Conservation (phyloP, 2,113 vertebrate species). For the Benitochromis conjunctus region DNA sequence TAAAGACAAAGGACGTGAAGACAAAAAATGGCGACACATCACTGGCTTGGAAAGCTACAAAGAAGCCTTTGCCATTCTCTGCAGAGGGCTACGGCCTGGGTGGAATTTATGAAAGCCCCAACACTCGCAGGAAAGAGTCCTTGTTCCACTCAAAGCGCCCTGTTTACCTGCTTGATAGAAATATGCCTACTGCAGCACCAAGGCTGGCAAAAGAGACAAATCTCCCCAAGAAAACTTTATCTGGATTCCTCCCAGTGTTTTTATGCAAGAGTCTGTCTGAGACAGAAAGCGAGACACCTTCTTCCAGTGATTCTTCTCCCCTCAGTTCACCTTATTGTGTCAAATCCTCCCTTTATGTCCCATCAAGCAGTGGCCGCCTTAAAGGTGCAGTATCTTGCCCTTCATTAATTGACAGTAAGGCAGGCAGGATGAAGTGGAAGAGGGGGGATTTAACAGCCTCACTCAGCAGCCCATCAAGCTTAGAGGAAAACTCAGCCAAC, state of each 20-base stretch:
- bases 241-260: constrained; percentile 11
- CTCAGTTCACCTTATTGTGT: constrained; percentile 29
- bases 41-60: not conserved
- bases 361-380: constrained; percentile 1
- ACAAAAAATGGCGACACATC: not conserved
- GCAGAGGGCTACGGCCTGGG: constrained; percentile 58
- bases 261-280: constrained; percentile 37
- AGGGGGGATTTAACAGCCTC: not conserved
- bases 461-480: not conserved
- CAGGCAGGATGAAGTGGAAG: not conserved
- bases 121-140: constrained; percentile 76
- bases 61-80: constrained; percentile 49
- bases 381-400: constrained; percentile 43
- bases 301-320: constrained; percentile 63
- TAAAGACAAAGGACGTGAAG: not conserved
- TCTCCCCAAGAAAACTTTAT: not conserved
- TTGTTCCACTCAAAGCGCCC: constrained; percentile 65
- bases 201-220: not conserved
- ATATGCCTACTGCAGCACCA: not conserved
- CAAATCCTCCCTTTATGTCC: constrained; percentile 4
- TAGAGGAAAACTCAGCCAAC: not conserved
- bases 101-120: constrained; percentile 70
- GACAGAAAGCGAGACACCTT: constrained; percentile 55
- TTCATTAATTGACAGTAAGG: constrained; percentile 6
- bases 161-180: constrained; percentile 52